Evolutionary conservation across 1,140 invertebrate species (phyloP).

Genomic region (Apocrypta bakeri): DNA sequence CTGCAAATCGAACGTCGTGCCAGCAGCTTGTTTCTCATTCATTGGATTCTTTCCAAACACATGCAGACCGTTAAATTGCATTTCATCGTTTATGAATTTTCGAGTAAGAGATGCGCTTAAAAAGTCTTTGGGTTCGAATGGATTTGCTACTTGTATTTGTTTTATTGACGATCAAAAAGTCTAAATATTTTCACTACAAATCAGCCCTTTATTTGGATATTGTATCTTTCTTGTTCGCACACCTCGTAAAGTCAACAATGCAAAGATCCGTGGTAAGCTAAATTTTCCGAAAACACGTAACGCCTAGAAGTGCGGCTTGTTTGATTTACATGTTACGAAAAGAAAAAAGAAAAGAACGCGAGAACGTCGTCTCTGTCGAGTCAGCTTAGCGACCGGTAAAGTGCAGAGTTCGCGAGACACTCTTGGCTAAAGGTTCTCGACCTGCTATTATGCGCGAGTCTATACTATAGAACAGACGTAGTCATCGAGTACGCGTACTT

Average conservation of each 20-base stretch:
- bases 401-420: background rate
- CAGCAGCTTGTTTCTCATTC: background rate
- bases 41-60: slow-evolving; percentile 2
- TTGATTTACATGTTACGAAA: background rate
- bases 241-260: background rate
- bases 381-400: background rate
- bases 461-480: slow-evolving; percentile 19
- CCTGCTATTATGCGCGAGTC: slow-evolving; percentile 20
- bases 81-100: background rate
- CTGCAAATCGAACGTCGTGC: background rate
- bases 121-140: background rate
- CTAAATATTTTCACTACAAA: too few species aligned
- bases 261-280: background rate
- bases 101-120: background rate
- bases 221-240: too few species aligned
- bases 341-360: background rate
- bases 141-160: too few species aligned
- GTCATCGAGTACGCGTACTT: too few species aligned
- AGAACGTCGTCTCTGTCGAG: slow-evolving; percentile 7
- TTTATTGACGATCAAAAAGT: too few species aligned
- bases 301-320: background rate
- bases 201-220: too few species aligned
- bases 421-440: slow-evolving; percentile 17
- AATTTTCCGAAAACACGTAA: background rate
- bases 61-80: background rate